Evolutionary conservation across 2,888 invertebrate species (phyloP).

Genomic region (Punctoribates punctum): DNA sequence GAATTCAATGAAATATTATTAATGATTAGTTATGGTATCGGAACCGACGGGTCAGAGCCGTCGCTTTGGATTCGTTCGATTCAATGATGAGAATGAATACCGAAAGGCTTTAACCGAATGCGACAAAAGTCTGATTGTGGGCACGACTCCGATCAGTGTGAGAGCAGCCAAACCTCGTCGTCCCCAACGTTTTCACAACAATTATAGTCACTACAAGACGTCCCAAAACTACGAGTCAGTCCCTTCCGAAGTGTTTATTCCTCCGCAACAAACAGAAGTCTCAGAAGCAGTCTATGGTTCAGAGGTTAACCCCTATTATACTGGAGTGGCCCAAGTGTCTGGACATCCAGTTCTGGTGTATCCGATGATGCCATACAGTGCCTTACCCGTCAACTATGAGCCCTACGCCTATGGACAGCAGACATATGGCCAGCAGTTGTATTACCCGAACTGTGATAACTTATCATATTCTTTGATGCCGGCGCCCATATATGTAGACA

Average conservation of each 20-base stretch:
- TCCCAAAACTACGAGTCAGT: neutral
- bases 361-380: neutral
- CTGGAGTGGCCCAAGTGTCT: neutral
- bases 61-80: conserved; percentile 92
- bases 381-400: conserved; percentile 19
- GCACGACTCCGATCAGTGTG: conserved; percentile 81
- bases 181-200: neutral
- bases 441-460: conserved; percentile 19
- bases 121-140: conserved; percentile 86
- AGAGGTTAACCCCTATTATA: neutral
- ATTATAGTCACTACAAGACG: neutral
- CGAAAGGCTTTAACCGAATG: conserved; percentile 81
- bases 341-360: neutral
- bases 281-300: conserved; percentile 7
- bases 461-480: neutral
- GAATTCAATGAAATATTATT: conserved; percentile 1
- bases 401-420: conserved; percentile 3
- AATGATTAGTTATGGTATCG: conserved; percentile 76
- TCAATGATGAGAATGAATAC: conserved; percentile 78
- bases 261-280: neutral
- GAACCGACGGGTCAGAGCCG: conserved; percentile 88
- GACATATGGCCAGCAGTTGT: neutral
- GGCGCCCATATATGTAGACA: neutral
- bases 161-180: conserved; percentile 76
- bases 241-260: neutral